These are phyloP conservation scores for Platyura marginata DNA, from an alignment of 1,140 invertebrate species.

Conservation along the genomic window DNA sequence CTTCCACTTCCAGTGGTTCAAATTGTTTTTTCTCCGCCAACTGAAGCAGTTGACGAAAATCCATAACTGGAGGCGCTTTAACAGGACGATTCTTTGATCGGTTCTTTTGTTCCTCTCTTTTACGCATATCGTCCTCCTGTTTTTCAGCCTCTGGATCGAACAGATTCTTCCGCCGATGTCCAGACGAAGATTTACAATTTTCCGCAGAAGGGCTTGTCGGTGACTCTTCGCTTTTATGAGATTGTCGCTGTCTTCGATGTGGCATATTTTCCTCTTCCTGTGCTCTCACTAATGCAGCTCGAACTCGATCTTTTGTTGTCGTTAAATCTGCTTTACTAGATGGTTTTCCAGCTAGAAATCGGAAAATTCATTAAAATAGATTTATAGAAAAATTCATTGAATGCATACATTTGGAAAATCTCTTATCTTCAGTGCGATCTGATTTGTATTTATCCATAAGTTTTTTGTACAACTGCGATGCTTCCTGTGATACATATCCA, in stretches of 20 bases:
- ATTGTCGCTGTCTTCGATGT: constrained; percentile 3
- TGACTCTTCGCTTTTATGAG: not conserved
- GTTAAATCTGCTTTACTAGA: constrained; percentile 29
- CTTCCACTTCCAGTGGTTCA: constrained; percentile 47
- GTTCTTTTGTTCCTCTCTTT: constrained; percentile 31
- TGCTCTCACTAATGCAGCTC: constrained; percentile 49
- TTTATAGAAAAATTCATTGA: constrained; percentile 7
- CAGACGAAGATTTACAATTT: constrained; percentile 8
- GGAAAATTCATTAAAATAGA: constrained; percentile 10
- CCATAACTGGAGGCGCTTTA: constrained; percentile 50
- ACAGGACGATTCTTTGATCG: constrained; percentile 33
- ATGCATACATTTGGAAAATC: constrained; percentile 28
- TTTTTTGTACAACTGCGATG: constrained; percentile 59
- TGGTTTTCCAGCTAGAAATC: constrained; percentile 15
- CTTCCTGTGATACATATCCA: constrained; percentile 67
- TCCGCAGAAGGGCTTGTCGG: constrained; percentile 5
- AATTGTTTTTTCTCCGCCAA: constrained; percentile 66
- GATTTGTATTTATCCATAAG: constrained; percentile 67
- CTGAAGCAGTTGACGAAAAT: constrained; percentile 54
- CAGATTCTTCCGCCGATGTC: constrained; percentile 7
- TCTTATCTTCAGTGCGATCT: constrained; percentile 42
- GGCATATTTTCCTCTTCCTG: constrained; percentile 50
- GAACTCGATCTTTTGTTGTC: constrained; percentile 49
- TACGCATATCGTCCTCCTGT: constrained; percentile 26
- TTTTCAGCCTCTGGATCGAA: constrained; percentile 23